phyloP scores from a whole-genome alignment of 2,113 vertebrate genomes.

The Cromileptes altivelis region DNA sequence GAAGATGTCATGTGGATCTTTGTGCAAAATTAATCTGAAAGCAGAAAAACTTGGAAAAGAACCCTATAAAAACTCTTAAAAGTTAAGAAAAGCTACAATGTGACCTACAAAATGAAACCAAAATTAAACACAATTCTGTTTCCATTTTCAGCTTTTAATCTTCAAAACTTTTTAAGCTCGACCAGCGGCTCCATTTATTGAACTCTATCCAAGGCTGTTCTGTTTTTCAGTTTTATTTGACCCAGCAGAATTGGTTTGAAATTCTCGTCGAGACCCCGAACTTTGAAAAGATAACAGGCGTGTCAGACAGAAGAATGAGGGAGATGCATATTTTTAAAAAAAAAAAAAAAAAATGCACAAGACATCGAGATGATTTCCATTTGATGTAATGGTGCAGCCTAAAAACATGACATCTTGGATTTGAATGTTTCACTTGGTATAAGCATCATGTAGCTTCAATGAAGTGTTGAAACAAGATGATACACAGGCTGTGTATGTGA shows the following conservation, averaged over 20 bases:
- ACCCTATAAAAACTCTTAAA: background rate
- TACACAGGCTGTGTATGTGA: background rate
- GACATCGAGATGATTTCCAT: slow-evolving; percentile 13
- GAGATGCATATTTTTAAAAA: background rate
- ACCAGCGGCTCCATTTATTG: background rate
- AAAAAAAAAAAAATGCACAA: background rate
- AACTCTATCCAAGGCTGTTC: background rate
- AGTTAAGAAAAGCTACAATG: background rate
- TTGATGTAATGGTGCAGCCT: slow-evolving; percentile 26
- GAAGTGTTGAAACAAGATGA: background rate
- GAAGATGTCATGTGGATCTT: background rate
- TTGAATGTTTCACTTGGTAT: slow-evolving; percentile 12
- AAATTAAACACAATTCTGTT: background rate
- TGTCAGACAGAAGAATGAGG: slow-evolving; percentile 12
- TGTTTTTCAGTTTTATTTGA: slow-evolving; percentile 4
- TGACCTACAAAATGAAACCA: background rate
- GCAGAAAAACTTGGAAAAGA: background rate
- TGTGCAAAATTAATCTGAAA: background rate
- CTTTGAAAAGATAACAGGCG: background rate
- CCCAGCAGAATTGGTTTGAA: background rate
- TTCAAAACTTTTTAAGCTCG: background rate
- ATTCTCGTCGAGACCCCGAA: background rate
- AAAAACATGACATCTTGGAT: background rate
- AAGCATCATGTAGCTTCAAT: background rate
- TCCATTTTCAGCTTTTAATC: background rate